These are phyloP conservation scores for Hyposoter didymator DNA, from an alignment of 2,888 invertebrate genomes.

Conservation along the genomic window DNA sequence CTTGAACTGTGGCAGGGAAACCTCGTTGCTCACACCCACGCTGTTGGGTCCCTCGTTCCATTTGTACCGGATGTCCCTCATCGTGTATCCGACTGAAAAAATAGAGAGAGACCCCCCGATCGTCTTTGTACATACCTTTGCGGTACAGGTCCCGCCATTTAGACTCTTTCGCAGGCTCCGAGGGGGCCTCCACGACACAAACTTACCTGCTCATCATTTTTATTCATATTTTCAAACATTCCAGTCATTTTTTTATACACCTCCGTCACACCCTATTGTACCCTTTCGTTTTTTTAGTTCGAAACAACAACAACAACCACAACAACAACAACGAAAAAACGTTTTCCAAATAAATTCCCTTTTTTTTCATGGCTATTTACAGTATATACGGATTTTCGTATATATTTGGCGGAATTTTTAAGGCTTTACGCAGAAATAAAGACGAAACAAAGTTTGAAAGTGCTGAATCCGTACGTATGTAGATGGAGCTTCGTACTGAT, in stretches of 20 bases:
- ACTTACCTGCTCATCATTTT: constrained; percentile 69
- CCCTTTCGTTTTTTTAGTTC: constrained; percentile 50
- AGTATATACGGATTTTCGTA: constrained; percentile 4
- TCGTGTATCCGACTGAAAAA: constrained; percentile 97
- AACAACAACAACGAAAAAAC: not conserved
- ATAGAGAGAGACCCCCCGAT: constrained; percentile 83
- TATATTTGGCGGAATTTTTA: constrained; percentile 3
- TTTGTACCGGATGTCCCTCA: constrained; percentile 98
- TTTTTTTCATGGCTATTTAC: not conserved
- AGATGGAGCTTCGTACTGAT: not conserved
- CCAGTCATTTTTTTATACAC: constrained; percentile 28
- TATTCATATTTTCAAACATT: constrained; percentile 46
- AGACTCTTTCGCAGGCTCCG: constrained; percentile 78
- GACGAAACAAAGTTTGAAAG: constrained; percentile 47
- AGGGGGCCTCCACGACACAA: constrained; percentile 79
- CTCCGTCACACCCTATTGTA: constrained; percentile 63
- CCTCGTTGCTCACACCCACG: constrained; percentile 97
- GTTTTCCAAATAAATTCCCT: not conserved
- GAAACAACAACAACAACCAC: not conserved
- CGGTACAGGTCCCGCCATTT: constrained; percentile 76
- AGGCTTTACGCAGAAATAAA: constrained; percentile 28
- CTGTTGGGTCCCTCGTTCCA: constrained; percentile 98
- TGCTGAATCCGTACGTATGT: constrained; percentile 53
- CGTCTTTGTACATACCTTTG: constrained; percentile 82
- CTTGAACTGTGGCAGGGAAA: constrained; percentile 99